Base-by-base conservation (phyloP, 2,113 vertebrate genomes). In the Oriolus oriolus region DNA sequence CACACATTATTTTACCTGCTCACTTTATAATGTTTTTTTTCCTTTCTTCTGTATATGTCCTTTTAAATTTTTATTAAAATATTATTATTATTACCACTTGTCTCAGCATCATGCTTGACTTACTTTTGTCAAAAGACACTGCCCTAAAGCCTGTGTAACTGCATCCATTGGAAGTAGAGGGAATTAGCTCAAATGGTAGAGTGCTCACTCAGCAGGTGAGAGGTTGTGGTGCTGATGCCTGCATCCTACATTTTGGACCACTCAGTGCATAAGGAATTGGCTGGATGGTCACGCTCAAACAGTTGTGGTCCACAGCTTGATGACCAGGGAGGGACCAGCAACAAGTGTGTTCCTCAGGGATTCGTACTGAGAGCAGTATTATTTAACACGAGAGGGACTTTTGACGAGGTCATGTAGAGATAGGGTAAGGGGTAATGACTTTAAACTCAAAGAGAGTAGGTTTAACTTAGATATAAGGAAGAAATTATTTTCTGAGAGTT, bases 141-240 rank as follows among this genome's bases (percentile, higher is more conserved):
- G 5, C 7, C 13, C 11, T 44, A 41, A 7, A 53, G 12, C 21
- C 18, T 53, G 17, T 21, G 19, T 45, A 37, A 61, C 24, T 37
- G 11, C 35, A 35, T 19, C 16, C 24, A 33, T 11, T 61, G 53
- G 22, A 86, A 60, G 39, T 2, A 47, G 12, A 27, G 27, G 9
- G 26, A 86, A 45, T 69, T 45, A 54, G 8, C 17, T 84, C 23
- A 66, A 47, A 61, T 63, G 21, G 4, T 96, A 97, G 93, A 97
- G 75, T 80, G 81, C 73, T 97, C 47, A 75, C 96, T 93, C 95
- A 98, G 95, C 88, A 97, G 97, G 86, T 92, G 91, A 97, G 86
- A 97, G 85, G 93, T 91, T 96, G 96, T 59, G 59, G 90, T 94
- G 96, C 96, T 83, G 84, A 95, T 97, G 92, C 87, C 84, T 94